Conservation (phyloP, 2,113 vertebrate species). For the Spea multiplicata region DNA sequence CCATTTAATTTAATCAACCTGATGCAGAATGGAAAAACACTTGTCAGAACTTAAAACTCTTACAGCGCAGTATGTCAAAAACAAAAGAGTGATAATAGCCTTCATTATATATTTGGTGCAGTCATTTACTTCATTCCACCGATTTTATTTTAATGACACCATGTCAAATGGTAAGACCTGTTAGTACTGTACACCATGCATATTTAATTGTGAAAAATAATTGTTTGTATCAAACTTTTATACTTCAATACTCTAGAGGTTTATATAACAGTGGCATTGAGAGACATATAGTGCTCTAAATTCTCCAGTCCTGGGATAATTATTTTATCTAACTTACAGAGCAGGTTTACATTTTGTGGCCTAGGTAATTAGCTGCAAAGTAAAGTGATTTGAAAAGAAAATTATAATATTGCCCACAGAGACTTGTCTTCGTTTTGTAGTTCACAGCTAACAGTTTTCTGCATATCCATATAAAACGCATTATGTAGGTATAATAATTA, state of each 20-base stretch:
- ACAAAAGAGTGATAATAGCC: no score
- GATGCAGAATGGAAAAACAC: no score
- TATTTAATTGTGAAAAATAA: not conserved
- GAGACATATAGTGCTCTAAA: not conserved
- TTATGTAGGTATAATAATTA: slow-evolving; percentile 7
- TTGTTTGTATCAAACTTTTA: not conserved
- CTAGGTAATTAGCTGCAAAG: slow-evolving; percentile 13
- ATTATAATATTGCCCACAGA: slow-evolving; percentile 4
- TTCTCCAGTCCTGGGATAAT: not conserved
- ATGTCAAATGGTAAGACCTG: no score
- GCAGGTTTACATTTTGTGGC: not conserved
- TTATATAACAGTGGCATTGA: not conserved
- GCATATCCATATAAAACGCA: slow-evolving; percentile 1
- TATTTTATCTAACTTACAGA: not conserved
- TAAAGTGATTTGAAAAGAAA: slow-evolving; percentile 13
- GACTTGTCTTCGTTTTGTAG: slow-evolving; percentile 26
- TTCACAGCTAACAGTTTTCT: slow-evolving; percentile 2
- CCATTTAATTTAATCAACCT: no score
- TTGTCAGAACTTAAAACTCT: no score
- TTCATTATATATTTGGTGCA: no score
- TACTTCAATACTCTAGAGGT: not conserved
- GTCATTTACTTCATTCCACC: no score
- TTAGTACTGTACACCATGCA: no score
- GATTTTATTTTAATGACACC: no score
- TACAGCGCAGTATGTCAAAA: no score